Evolutionary conservation across 2,797 vertebrate genomes (phyloP), one percentile per base, ranked within the genome.

Genomic region (Microcaecilia unicolor): DNA sequence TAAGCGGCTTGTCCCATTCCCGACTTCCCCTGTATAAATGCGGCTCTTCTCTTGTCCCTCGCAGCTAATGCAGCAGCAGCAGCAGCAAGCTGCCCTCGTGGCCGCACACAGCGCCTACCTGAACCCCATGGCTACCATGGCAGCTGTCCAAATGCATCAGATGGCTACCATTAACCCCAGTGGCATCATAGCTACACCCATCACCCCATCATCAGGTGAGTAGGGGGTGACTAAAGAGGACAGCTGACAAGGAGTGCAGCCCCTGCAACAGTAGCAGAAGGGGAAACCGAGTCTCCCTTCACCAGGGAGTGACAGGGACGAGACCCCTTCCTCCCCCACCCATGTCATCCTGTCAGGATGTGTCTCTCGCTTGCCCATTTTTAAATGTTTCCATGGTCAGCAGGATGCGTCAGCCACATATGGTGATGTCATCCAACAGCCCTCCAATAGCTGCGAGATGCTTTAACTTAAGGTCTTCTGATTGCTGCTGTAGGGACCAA

Each of bases 21-120:
- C n/a, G n/a, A n/a, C n/a, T n/a, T n/a, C n/a, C 8, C 15, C 27
- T 22, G 35, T 25, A 31, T 3, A 6, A 36, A 18, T 26, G 8
- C 19, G 16, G 2, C 15, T 15, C n/a, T 31, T 15, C 15, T 10
- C 20, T 22, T 11, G 16, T 4, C 9, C 42, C 48, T 58, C 37
- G 3, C 80, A 93, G 92, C 80, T 92, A 64, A 92, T 96, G 79
- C 91, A 93, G 67, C 91, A 93, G 76, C 91, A 94, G 79, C 91
- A 93, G 67, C 91, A 93, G 76, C 91, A 94, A 80, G 79, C 79
- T 7, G 88, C 91, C 44, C 78, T 94, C 69, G 87, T 92, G 39
- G 89, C 79, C 12, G 78, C 92, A 22, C 92, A 96, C 80, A 91
- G 89, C 52, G 88, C 91, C 58, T 95, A 97, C 85, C 85, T 97